Evolutionary conservation across 2,888 invertebrate genomes (phyloP).

Genomic region (Melanchra persicariae): DNA sequence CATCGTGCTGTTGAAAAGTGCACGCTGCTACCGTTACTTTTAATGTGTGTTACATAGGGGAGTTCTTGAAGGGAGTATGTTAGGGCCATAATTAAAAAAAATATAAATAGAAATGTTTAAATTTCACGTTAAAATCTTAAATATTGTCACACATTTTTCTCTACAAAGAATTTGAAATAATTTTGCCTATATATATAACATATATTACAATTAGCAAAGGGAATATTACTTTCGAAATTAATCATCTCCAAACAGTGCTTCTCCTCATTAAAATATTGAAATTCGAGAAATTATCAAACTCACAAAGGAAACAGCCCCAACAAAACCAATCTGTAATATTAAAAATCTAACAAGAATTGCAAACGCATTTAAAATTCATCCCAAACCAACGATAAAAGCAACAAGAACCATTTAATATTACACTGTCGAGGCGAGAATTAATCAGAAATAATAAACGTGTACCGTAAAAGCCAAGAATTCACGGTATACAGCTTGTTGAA

Average conservation of each 20-base stretch:
- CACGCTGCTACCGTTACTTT: slow-evolving; percentile 70
- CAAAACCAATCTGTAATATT: slow-evolving; percentile 15
- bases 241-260: not conserved
- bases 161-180: not conserved
- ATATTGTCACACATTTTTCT: not conserved
- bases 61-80: slow-evolving; percentile 4
- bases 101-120: not conserved
- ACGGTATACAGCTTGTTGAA: slow-evolving; percentile 66
- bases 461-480: slow-evolving; percentile 65
- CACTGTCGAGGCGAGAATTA: slow-evolving; percentile 55
- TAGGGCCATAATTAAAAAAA: not conserved
- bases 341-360: slow-evolving; percentile 39
- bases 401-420: slow-evolving; percentile 59
- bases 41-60: not conserved
- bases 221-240: not conserved
- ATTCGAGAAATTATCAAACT: slow-evolving; percentile 7
- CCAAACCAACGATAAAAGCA: slow-evolving; percentile 52
- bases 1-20: slow-evolving; percentile 55
- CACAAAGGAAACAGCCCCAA: slow-evolving; percentile 5
- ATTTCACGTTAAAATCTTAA: not conserved
- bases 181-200: not conserved
- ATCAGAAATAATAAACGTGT: slow-evolving; percentile 63
- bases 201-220: no score
- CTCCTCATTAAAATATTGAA: not conserved
- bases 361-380: slow-evolving; percentile 57